Base-by-base conservation (phyloP, 2,113 vertebrate species). In the Corynorhinus townsendii region DNA sequence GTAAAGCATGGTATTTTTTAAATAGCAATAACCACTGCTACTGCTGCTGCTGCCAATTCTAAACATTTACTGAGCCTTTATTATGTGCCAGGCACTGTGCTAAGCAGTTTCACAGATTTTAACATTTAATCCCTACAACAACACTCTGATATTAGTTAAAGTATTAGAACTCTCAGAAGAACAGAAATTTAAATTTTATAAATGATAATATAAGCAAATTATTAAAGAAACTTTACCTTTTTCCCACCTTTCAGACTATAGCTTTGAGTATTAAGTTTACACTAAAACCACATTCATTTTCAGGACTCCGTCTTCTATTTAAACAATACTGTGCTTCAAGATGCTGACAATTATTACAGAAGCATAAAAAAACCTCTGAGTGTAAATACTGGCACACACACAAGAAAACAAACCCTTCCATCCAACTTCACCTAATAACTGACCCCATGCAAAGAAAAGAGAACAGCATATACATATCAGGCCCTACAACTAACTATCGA, bases 151-250 rank as follows among this genome's bases (percentile, higher is more conserved):
- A 35, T 38, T 84, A 77, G 45, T 62, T 95, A 64, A 91, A 73
- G 62, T 76, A 92, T 43, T 2, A 86, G 59, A 90, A 69, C 19
- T 28, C 64, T 89, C 26, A 71, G 87, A 93, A 84, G 19, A 94
- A 86, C 24, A 94, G 12, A 75, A 90, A 94, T 81, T 91, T 86
- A 86, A 91, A 52, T 17, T 89, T 96, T 86, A 66, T 11, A 79
- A 85, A 86, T 73, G n/a, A 94, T 94, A 90, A 91, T 68, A 77
- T 16, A 45, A 90, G 56, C 22, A 84, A 80, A 89, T 77, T 94
- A 91, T 49, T 91, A 90, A 77, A 73, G 16, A 91, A 91, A 81
- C 9, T 38, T 79, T 86, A 66, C 10, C 19, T 84, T 84, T 76
- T 62, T 15, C 93, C 76, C 90, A 54, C 33, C 77, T 91, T 96